Conservation (phyloP, 2,888 invertebrate species). For the Hedychridium roseum region DNA sequence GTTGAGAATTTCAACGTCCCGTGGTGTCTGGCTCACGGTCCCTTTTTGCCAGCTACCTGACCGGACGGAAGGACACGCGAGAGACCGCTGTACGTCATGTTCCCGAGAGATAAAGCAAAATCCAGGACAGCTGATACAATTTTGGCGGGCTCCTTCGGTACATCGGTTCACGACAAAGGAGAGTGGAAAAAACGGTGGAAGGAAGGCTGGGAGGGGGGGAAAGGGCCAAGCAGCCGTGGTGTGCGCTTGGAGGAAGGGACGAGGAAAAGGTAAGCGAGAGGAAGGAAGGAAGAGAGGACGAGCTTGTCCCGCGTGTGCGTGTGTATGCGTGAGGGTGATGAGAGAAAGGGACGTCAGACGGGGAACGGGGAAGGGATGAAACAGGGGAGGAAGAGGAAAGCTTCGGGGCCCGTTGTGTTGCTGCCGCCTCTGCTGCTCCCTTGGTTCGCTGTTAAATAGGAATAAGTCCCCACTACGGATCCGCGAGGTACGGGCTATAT, state of each 20-base stretch:
- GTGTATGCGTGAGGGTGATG: slow-evolving; percentile 8
- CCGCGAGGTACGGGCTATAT: slow-evolving; percentile 48
- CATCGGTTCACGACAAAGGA: slow-evolving; percentile 26
- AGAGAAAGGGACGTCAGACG: slow-evolving; percentile 11
- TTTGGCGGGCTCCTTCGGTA: slow-evolving; percentile 55
- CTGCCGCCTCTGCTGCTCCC: slow-evolving; percentile 19
- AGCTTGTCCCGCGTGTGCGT: slow-evolving; percentile 10
- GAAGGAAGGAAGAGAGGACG: slow-evolving; percentile 14
- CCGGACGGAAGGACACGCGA: not conserved
- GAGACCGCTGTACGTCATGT: slow-evolving; percentile 15
- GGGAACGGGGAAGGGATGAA: slow-evolving; percentile 2
- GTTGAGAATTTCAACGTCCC: too few species aligned
- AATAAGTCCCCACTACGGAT: slow-evolving; percentile 52
- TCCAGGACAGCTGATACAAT: slow-evolving; percentile 61
- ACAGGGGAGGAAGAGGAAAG: slow-evolving; percentile 19
- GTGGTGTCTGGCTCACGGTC: too few species aligned
- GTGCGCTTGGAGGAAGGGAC: slow-evolving; percentile 11
- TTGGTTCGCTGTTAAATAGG: slow-evolving; percentile 55
- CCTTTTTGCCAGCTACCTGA: not conserved
- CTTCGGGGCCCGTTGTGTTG: slow-evolving; percentile 9
- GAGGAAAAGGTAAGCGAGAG: slow-evolving; percentile 13
- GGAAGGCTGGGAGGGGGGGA: slow-evolving; percentile 11
- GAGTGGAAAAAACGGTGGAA: slow-evolving; percentile 4
- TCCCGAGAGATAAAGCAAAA: slow-evolving; percentile 38
- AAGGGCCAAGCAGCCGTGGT: not conserved